Percentiles rank a stretch among this genome's conserved stretches.
phyloP scores from a whole-genome alignment of 23 tunicate species.

The Trididemnum clinides region DNA sequence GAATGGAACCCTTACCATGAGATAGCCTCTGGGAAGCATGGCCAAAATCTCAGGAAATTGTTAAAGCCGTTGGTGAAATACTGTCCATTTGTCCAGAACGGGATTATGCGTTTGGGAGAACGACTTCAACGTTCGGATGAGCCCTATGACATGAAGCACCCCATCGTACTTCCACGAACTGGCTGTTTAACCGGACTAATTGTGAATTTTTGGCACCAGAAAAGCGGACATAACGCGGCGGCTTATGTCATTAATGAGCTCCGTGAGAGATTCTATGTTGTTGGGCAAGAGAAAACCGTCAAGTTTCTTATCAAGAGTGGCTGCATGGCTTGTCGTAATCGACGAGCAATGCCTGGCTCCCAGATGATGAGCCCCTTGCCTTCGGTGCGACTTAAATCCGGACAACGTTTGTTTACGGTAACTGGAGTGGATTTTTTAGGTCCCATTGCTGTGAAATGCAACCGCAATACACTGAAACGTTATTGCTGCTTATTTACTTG shows the following conservation, averaged over 20 bases:
- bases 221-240: background rate
- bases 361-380: conserved; percentile 29
- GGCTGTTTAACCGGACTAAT: conserved; percentile 5
- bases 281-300: conserved; percentile 20
- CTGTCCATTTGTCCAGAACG: conserved; percentile 10
- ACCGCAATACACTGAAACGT: background rate
- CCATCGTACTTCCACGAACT: conserved; percentile 1
- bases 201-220: background rate
- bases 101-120: conserved; percentile 12
- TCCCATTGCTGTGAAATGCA: background rate
- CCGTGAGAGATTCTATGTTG: background rate
- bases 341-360: background rate
- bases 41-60: background rate
- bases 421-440: conserved; percentile 17
- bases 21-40: background rate
- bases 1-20: conserved; percentile 9
- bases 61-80: background rate
- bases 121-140: background rate
- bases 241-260: background rate
- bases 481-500: conserved; percentile 35
- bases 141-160: background rate
- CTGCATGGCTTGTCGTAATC: conserved; percentile 4
- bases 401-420: background rate
- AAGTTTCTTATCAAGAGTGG: background rate
- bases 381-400: background rate